phyloP scores from a whole-genome alignment of 2,797 vertebrate genomes.

The Sebastes miniatus region DNA sequence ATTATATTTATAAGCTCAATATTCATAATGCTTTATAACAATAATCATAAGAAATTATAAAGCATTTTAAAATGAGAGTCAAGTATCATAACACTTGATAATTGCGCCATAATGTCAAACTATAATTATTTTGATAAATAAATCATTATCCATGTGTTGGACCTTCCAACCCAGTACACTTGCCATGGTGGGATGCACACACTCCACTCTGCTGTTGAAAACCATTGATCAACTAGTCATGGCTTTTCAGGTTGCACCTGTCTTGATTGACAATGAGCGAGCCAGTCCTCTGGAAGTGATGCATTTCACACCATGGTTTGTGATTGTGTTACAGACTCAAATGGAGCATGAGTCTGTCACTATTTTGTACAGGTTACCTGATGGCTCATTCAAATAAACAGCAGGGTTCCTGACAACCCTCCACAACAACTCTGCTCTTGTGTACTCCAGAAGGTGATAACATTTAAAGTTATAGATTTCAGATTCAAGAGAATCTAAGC shows the following conservation, averaged over 20 bases:
- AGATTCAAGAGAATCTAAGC: background rate
- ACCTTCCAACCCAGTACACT: background rate
- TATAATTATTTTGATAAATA: too few species aligned
- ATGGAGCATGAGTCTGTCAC: slow-evolving; percentile 7
- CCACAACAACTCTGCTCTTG: background rate
- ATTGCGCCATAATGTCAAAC: too few species aligned
- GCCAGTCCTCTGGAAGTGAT: background rate
- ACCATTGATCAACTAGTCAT: background rate
- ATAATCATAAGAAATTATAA: too few species aligned
- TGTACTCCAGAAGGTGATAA: background rate
- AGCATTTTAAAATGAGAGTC: too few species aligned
- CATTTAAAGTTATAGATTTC: background rate
- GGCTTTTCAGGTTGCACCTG: slow-evolving; percentile 13
- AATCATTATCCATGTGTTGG: too few species aligned
- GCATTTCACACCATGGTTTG: background rate
- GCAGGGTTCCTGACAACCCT: background rate
- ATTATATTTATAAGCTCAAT: too few species aligned
- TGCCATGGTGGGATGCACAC: background rate
- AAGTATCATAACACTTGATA: too few species aligned
- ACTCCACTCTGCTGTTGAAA: background rate
- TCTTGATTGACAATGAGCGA: background rate
- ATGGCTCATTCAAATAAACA: background rate
- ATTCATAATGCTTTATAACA: too few species aligned
- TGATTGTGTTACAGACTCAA: background rate
- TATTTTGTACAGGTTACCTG: background rate